Evolutionary conservation across 1,140 invertebrate species (phyloP), one percentile per base, ranked within the genome.

Genomic region (Drosophila ohnishii): DNA sequence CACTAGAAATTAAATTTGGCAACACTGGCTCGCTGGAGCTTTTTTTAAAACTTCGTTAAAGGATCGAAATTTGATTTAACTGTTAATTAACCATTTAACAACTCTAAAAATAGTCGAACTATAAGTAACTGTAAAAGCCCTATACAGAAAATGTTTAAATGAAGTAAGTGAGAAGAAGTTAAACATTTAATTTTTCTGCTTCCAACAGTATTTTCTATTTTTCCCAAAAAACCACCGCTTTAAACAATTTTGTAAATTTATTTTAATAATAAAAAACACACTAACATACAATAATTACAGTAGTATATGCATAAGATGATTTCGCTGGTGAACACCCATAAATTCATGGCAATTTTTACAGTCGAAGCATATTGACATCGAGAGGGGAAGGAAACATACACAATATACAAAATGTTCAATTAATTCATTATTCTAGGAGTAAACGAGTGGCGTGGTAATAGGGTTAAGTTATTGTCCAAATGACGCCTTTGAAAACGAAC

Each of bases 211-310:
- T 19, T 28, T 28, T 28, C 5, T 5, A 19, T 2, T 19, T 19
- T 10, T 3, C 5, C 5, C 44, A 1, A 50, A 32, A 11, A 50
- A 2, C 9, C n/a, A 50, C 14, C 0, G 2, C 6, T 11, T 48
- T 66, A 75, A 75, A 75, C 72, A 75, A 59, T 66, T 75, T 78
- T 78, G 39, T 67, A 78, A 71, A 86, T 82, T 71, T 83, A 83
- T 83, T 85, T 80, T 64, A 51, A 66, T 75, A 70, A 86, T 75
- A 75, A 75, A 83, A 86, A 85, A 78, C 64, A 78, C 64, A 77
- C 61, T 74, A 44, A 78, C 39, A 57, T 80, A 77, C 53, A 79
- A 57, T 39, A 40, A 59, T 72, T 74, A 57, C 37, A 75, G 14
- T 57, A 74, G 71, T 71, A 64, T 80, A 61, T 53, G 67, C 63